These are phyloP conservation scores for Cataglyphis hispanica DNA, from an alignment of 1,140 invertebrate species.

Conservation along the genomic window DNA sequence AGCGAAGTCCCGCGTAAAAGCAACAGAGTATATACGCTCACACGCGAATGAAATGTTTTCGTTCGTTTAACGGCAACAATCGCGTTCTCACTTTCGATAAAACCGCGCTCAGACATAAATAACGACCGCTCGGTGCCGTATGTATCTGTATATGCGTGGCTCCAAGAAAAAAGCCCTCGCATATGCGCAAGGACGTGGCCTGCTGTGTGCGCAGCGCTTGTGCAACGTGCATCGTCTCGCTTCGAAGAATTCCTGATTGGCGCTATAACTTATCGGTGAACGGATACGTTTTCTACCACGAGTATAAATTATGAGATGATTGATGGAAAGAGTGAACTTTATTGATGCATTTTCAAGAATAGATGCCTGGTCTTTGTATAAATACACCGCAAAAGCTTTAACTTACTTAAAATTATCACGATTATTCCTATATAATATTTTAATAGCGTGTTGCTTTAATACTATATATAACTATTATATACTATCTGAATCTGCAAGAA, in stretches of 20 bases:
- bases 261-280: constrained; percentile 1
- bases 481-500: neutral
- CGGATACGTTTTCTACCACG: neutral
- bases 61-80: constrained; percentile 56
- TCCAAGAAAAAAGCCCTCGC: neutral
- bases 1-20: neutral
- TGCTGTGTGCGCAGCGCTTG: neutral
- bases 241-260: neutral
- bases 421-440: neutral
- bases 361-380: neutral
- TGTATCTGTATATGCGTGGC: neutral
- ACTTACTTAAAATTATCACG: neutral
- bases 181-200: constrained; percentile 2
- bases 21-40: neutral
- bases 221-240: neutral
- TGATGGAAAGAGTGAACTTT: neutral
- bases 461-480: neutral
- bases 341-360: neutral
- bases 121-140: constrained; percentile 25
- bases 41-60: constrained; percentile 22
- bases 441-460: neutral
- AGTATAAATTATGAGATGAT: constrained; percentile 12
- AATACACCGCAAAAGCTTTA: neutral
- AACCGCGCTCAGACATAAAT: constrained; percentile 43
- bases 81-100: constrained; percentile 59